A percentile compares a stretch with the other conserved stretches of the same genome.
phyloP scores from a whole-genome alignment of 2,797 vertebrate genomes.

The Anisognathus igniventris region DNA sequence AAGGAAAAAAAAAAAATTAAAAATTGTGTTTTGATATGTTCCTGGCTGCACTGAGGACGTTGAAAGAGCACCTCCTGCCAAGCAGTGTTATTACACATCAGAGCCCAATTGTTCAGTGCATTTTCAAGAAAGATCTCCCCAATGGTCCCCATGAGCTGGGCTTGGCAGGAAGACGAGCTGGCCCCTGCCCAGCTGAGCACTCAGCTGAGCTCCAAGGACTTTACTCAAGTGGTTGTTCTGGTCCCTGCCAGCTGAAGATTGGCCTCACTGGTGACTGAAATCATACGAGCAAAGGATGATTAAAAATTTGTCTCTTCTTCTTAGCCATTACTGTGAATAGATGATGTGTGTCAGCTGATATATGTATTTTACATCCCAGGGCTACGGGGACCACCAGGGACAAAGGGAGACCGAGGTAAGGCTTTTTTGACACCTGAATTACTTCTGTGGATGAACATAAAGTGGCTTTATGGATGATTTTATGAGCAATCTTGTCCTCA shows the following conservation, averaged over 20 bases:
- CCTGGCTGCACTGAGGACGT: background rate
- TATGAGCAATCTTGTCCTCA: slow-evolving; percentile 5
- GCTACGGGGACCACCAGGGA: slow-evolving; percentile 11
- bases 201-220: background rate
- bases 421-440: slow-evolving; percentile 23
- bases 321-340: background rate
- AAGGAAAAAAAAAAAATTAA: background rate
- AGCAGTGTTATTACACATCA: background rate
- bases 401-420: slow-evolving; percentile 57
- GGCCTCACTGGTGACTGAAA: background rate
- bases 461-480: slow-evolving; percentile 33
- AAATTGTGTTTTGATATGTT: slow-evolving; percentile 14
- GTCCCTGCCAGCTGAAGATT: background rate
- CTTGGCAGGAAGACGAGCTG: slow-evolving; percentile 24
- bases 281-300: background rate
- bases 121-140: background rate
- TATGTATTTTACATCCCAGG: slow-evolving; percentile 44
- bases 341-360: slow-evolving; percentile 22
- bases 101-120: background rate
- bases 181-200: background rate
- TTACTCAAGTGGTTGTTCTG: background rate
- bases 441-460: slow-evolving; percentile 2
- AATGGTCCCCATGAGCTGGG: background rate
- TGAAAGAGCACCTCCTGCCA: background rate
- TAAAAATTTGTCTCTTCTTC: background rate